A percentile compares a stretch with the other conserved stretches of the same genome.
phyloP scores from a whole-genome alignment of 1,140 invertebrate species.

The Chrysomallon squamiferum region DNA sequence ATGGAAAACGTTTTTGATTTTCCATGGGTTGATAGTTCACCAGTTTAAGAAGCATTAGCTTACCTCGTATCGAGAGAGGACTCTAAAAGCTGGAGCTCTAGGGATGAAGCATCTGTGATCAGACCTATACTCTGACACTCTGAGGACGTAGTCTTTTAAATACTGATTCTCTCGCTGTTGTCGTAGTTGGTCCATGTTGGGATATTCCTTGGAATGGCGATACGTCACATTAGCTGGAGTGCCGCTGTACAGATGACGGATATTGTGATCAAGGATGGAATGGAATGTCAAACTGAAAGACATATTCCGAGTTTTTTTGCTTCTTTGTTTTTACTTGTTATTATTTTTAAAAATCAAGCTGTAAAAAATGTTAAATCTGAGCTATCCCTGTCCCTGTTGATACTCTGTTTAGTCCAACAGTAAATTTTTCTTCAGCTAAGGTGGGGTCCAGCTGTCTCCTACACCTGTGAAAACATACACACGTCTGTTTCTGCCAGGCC shows the following conservation, averaged over 20 bases:
- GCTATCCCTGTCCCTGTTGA: too few species aligned
- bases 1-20: too few species aligned
- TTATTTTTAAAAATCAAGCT: too few species aligned
- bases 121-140: slow-evolving; percentile 41
- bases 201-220: slow-evolving; percentile 36
- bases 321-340: too few species aligned
- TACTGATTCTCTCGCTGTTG: slow-evolving; percentile 37
- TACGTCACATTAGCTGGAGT: slow-evolving; percentile 26
- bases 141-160: slow-evolving; percentile 39
- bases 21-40: too few species aligned
- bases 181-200: slow-evolving; percentile 45
- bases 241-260: slow-evolving; percentile 50
- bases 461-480: too few species aligned
- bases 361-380: too few species aligned
- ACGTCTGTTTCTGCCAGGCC: too few species aligned
- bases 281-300: slow-evolving; percentile 45
- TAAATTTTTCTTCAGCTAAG: too few species aligned
- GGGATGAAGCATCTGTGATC: slow-evolving; percentile 48
- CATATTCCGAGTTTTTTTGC: slow-evolving; percentile 9
- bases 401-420: too few species aligned
- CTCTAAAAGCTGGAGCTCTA: slow-evolving; percentile 43
- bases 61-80: slow-evolving; percentile 42
- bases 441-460: too few species aligned
- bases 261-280: slow-evolving; percentile 40
- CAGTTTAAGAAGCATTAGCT: too few species aligned